These are phyloP conservation scores for Pyxicephalus adspersus DNA, from an alignment of 2,113 vertebrate species.

Conservation along the genomic window DNA sequence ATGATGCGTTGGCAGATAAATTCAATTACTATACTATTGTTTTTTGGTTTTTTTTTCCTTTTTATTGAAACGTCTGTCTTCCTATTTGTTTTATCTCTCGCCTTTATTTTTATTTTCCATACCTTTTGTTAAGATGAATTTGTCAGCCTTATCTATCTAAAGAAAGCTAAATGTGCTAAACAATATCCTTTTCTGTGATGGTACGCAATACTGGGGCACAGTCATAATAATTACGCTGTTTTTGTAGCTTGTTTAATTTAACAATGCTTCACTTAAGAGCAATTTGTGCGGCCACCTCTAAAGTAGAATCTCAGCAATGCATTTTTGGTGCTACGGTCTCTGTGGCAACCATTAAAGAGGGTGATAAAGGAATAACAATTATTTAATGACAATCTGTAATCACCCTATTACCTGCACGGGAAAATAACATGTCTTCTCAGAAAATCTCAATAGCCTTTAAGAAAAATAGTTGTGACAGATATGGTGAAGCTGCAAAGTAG, in stretches of 20 bases:
- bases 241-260: constrained; percentile 37
- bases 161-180: background rate
- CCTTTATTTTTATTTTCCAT: background rate
- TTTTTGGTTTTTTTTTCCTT: too few species aligned
- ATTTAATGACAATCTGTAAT: constrained; percentile 48
- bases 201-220: constrained; percentile 2
- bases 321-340: constrained; percentile 17
- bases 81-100: background rate
- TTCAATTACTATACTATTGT: background rate
- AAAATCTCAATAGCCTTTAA: constrained; percentile 24
- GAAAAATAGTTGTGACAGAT: constrained; percentile 21
- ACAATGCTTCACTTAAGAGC: constrained; percentile 42
- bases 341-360: constrained; percentile 22
- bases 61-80: background rate
- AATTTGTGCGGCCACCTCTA: constrained; percentile 30
- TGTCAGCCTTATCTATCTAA: background rate
- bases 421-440: constrained; percentile 15
- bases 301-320: constrained; percentile 19
- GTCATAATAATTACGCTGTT: background rate
- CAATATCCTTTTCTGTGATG: constrained; percentile 11
- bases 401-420: constrained; percentile 37
- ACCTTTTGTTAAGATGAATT: background rate
- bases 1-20: background rate
- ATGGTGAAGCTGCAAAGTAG: background rate
- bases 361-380: constrained; percentile 31